Base-by-base conservation (phyloP, 2,888 invertebrate genomes). In the Diogma glabrata region DNA sequence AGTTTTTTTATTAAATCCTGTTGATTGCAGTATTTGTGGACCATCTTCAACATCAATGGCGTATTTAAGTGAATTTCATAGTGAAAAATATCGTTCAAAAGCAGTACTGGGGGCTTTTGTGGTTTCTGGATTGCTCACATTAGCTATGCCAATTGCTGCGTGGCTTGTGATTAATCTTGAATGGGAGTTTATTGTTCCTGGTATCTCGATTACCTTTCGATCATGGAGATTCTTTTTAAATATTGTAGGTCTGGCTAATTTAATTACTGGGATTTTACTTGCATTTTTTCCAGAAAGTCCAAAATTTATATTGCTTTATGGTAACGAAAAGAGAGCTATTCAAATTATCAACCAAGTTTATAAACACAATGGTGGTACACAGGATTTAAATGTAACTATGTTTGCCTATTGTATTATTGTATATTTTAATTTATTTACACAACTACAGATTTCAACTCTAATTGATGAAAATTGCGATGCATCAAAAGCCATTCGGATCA, bases 1-100 rank as follows among this genome's bases (percentile, higher is more conserved):
- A n/a, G n/a, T n/a, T n/a, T n/a, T n/a, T n/a, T n/a, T n/a, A n/a
- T n/a, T n/a, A n/a, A n/a, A n/a, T n/a, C n/a, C n/a, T n/a, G n/a
- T n/a, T n/a, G n/a, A n/a, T n/a, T n/a, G n/a, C n/a, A n/a, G n/a
- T n/a, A n/a, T n/a, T n/a, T n/a, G n/a, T n/a, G n/a, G n/a, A n/a
- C n/a, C n/a, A n/a, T n/a, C n/a, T n/a, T n/a, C n/a, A n/a, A n/a
- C n/a, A n/a, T n/a, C n/a, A n/a, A n/a, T n/a, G n/a, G n/a, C 74
- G 3, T 75, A 72, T 57, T 62, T 72, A 14, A 74, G 75, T 9
- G 76, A 76, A 60, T 75, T 75, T 57, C 75, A 75, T 56, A 68
- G 70, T 20, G 61, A 66, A 28, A 63, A 61, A 46, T 65, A 68
- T 36, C 65, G 75, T 9, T 70, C 74, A 2, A 70, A 70, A 58